A percentile compares a stretch with the other conserved stretches of the same genome.
Conservation (phyloP, 1,140 invertebrate species). For the Heliconius hermathena region DNA sequence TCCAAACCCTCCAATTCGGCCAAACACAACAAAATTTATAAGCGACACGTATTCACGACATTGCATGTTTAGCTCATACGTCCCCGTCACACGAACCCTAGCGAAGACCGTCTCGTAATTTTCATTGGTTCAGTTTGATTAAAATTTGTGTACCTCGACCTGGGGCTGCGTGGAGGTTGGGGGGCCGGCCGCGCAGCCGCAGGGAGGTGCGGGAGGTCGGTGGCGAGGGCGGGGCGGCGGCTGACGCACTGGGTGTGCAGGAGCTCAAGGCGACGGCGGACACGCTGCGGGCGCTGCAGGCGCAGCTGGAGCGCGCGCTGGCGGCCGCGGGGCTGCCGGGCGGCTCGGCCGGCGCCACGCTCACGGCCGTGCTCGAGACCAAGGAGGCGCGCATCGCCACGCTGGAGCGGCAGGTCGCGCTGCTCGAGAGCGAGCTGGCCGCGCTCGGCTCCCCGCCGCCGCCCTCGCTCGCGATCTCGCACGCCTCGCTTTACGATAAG, state of each 20-base stretch:
- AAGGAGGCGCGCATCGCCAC: slow-evolving; percentile 93
- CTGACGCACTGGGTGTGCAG: slow-evolving; percentile 82
- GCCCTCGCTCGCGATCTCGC: slow-evolving; percentile 80
- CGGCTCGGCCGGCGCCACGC: slow-evolving; percentile 86
- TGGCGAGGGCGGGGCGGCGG: slow-evolving; percentile 62
- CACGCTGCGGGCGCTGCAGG: slow-evolving; percentile 89
- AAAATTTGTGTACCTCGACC: slow-evolving; percentile 63
- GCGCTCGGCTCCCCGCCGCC: slow-evolving; percentile 83
- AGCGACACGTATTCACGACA: slow-evolving; percentile 73
- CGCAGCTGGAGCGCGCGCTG: slow-evolving; percentile 88
- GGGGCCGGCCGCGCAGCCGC: slow-evolving; percentile 46
- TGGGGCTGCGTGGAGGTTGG: slow-evolving; percentile 63
- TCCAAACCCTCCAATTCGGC: slow-evolving; percentile 57
- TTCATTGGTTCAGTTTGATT: slow-evolving; percentile 72
- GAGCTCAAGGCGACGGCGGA: slow-evolving; percentile 91
- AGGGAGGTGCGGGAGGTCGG: slow-evolving; percentile 55
- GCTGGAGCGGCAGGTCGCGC: slow-evolving; percentile 90
- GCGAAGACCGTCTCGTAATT: slow-evolving; percentile 74
- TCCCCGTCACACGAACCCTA: slow-evolving; percentile 77
- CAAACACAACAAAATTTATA: slow-evolving; percentile 52
- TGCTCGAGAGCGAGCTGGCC: slow-evolving; percentile 87
- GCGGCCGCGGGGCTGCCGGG: slow-evolving; percentile 84
- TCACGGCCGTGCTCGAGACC: slow-evolving; percentile 90
- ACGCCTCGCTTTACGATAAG: slow-evolving; percentile 84
- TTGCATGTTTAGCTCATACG: slow-evolving; percentile 79